These are phyloP conservation scores for Portunus trituberculatus DNA, from an alignment of 1,140 invertebrate genomes.

Conservation along the genomic window DNA sequence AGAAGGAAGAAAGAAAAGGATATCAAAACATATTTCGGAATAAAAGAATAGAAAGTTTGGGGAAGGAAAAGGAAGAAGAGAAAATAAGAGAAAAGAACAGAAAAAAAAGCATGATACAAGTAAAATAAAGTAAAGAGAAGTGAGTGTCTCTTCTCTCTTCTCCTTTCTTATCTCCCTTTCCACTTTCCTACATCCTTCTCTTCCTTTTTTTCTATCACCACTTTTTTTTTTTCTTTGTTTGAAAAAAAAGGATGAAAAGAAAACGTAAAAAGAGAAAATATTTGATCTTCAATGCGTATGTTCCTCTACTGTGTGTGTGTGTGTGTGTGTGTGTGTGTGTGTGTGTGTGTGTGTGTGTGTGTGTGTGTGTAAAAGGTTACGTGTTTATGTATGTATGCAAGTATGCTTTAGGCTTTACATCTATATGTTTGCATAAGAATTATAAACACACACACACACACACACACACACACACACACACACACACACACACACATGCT, in stretches of 20 bases:
- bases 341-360: constrained; percentile 41
- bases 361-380: constrained; percentile 11
- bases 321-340: constrained; percentile 38
- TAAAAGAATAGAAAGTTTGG: neutral
- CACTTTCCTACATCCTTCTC: no score
- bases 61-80: neutral
- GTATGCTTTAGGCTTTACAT: neutral
- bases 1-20: neutral
- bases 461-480: neutral
- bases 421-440: neutral
- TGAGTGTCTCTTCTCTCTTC: no score
- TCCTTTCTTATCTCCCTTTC: no score
- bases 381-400: constrained; percentile 28
- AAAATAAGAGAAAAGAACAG: neutral
- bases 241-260: no score
- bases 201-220: no score
- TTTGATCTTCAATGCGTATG: no score
- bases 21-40: neutral
- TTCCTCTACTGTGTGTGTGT: no score
- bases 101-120: neutral
- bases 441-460: neutral
- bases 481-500: neutral
- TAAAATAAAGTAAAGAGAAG: no score
- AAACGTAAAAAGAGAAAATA: no score
- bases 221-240: no score